phyloP scores from a whole-genome alignment of 1,140 invertebrate genomes.

The Temnothorax curvispinosus region DNA sequence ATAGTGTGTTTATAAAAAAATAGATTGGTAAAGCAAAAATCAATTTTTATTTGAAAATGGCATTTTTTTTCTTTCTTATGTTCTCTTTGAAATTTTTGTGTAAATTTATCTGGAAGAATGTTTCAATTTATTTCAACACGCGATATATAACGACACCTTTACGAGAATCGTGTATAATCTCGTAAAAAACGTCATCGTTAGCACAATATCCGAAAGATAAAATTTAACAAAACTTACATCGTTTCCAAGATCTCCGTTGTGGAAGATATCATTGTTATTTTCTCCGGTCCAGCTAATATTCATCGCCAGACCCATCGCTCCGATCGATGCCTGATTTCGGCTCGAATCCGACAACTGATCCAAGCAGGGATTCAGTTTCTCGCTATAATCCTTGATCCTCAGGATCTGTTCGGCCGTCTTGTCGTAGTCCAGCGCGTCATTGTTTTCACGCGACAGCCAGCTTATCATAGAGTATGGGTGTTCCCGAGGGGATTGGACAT shows the following conservation, averaged over 20 bases:
- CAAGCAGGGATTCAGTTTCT: slow-evolving; percentile 73
- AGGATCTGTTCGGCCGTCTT: slow-evolving; percentile 72
- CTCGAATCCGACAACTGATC: slow-evolving; percentile 62
- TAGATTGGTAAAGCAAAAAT: neutral
- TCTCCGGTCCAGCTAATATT: neutral
- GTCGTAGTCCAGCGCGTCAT: slow-evolving; percentile 62
- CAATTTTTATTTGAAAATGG: neutral
- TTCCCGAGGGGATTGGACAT: slow-evolving; percentile 41
- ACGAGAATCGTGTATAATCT: neutral
- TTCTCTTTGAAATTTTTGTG: neutral
- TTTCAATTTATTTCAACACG: neutral
- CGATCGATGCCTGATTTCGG: slow-evolving; percentile 11
- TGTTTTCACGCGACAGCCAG: neutral
- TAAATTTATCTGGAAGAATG: neutral
- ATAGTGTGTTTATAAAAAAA: neutral
- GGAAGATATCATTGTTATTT: neutral
- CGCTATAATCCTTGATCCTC: slow-evolving; percentile 67
- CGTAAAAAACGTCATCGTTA: neutral
- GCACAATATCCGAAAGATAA: neutral
- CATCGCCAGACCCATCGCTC: neutral
- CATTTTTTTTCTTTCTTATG: neutral
- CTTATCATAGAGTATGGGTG: slow-evolving; percentile 69
- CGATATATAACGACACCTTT: neutral
- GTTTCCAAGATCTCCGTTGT: neutral
- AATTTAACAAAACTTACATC: slow-evolving; percentile 29